phyloP scores from a whole-genome alignment of 2,797 vertebrate species.

The Dromococcyx pavoninus region DNA sequence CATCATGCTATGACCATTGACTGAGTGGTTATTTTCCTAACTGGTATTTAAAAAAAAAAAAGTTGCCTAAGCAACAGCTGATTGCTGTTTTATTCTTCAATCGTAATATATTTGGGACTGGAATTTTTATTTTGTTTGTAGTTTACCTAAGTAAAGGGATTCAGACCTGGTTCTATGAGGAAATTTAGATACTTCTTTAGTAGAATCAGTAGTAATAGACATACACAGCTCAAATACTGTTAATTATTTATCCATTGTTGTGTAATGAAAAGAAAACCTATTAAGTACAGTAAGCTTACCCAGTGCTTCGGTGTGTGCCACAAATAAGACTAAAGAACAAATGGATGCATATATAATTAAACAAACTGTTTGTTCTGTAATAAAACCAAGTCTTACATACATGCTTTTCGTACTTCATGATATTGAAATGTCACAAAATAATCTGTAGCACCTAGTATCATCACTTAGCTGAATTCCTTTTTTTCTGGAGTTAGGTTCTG shows the following conservation, averaged over 20 bases:
- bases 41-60: neutral
- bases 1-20: neutral
- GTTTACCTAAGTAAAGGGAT: neutral
- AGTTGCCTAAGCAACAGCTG: neutral
- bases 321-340: neutral
- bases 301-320: neutral
- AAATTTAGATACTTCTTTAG: neutral
- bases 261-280: neutral
- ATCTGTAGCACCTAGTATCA: neutral
- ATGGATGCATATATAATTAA: neutral
- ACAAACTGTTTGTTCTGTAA: neutral
- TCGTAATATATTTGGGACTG: neutral
- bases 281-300: neutral
- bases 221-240: neutral
- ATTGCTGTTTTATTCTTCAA: neutral
- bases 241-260: neutral
- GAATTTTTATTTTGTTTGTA: neutral
- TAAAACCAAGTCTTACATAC: neutral
- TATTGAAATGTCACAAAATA: neutral
- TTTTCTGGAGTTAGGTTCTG: neutral
- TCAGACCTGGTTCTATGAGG: neutral
- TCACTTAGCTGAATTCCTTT: neutral
- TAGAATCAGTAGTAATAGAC: neutral
- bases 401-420: neutral
- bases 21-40: neutral